Conservation (phyloP, 2,797 vertebrate species). For the Pelochelys cantorii region DNA sequence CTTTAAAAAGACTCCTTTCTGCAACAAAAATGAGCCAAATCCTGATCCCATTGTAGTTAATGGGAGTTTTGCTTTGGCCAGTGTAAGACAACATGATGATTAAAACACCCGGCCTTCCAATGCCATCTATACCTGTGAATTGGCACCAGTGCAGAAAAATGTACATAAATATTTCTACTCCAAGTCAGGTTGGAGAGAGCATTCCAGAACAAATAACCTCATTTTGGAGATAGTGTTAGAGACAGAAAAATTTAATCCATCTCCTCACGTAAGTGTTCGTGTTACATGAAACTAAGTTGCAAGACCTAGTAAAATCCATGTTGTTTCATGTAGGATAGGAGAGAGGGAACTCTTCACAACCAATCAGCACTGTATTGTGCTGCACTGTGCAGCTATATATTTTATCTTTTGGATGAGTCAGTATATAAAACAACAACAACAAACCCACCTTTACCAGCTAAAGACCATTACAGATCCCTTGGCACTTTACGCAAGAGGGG, state of each 20-base stretch:
- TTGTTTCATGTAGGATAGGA: neutral
- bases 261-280: constrained; percentile 21
- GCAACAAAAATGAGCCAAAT: neutral
- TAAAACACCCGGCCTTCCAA: neutral
- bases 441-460: neutral
- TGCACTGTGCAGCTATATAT: neutral
- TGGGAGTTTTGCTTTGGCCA: neutral
- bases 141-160: neutral
- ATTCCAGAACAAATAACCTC: neutral
- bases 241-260: constrained; percentile 2
- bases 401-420: neutral
- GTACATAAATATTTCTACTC: rapidly evolving
- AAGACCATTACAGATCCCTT: neutral
- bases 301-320: neutral
- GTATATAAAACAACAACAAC: neutral
- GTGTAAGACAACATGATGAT: neutral
- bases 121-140: neutral
- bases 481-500: neutral
- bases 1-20: constrained; percentile 22
- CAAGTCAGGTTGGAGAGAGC: neutral
- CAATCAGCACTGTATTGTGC: neutral
- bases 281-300: neutral
- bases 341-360: neutral
- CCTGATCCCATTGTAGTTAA: neutral
- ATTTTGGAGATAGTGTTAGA: constrained; percentile 4